These are phyloP conservation scores for Nasua narica DNA, from an alignment of 2,797 vertebrate genomes.

Conservation along the genomic window DNA sequence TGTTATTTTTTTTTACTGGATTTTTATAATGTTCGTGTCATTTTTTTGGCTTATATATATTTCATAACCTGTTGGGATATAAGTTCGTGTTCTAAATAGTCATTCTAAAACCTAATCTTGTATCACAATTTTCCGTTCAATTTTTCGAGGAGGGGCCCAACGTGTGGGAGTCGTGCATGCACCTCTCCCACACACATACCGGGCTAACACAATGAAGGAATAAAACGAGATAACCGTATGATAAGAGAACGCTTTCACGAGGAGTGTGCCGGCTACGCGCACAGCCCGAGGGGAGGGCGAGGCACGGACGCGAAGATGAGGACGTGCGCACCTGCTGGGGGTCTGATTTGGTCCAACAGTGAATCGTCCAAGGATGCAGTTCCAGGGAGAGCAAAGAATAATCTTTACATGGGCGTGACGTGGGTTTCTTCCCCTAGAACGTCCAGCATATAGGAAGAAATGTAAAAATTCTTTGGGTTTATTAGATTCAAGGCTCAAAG, in stretches of 20 bases:
- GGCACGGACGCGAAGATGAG: background rate
- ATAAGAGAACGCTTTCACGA: background rate
- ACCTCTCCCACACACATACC: background rate
- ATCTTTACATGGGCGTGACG: background rate
- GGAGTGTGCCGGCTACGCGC: background rate
- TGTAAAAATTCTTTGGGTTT: background rate
- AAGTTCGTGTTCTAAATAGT: background rate
- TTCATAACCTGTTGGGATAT: background rate
- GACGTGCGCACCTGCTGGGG: accelerated
- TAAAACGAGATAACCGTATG: background rate
- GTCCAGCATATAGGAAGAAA: background rate
- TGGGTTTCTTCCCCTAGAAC: background rate
- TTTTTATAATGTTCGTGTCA: background rate
- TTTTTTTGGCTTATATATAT: background rate
- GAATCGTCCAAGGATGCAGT: background rate
- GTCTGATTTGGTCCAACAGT: background rate
- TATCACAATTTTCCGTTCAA: background rate
- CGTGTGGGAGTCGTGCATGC: background rate
- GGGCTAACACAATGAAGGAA: background rate
- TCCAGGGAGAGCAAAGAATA: background rate
- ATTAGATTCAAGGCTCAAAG: background rate
- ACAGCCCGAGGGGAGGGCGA: background rate
- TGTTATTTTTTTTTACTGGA: background rate
- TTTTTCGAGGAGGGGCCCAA: background rate
- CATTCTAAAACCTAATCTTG: background rate